A percentile compares a stretch with the other conserved stretches of the same genome.
Evolutionary conservation across 1,140 invertebrate species (phyloP).

Genomic region (Pygmarrhopalites habei): DNA sequence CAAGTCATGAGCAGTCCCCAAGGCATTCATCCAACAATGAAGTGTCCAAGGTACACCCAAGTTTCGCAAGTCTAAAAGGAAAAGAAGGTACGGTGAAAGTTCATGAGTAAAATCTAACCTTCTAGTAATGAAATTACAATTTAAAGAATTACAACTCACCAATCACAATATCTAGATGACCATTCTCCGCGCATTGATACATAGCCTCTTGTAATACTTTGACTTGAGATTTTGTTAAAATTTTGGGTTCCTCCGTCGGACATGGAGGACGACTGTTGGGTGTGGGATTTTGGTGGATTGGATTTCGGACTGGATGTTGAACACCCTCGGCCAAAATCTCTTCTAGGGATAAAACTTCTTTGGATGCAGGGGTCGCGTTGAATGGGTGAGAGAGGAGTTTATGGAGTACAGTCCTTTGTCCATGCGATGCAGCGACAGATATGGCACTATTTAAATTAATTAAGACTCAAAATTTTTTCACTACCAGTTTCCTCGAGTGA

Average conservation of each 20-base stretch:
- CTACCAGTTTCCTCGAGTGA: no score
- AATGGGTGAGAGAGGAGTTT: constrained; percentile 70
- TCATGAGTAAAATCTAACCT: no score
- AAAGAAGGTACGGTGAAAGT: no score
- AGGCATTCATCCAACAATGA: constrained; percentile 70
- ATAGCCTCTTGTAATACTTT: constrained; percentile 81
- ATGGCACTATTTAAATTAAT: constrained; percentile 56
- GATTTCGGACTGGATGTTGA: constrained; percentile 24
- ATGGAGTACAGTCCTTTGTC: constrained; percentile 65
- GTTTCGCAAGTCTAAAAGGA: constrained; percentile 68
- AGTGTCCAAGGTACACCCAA: constrained; percentile 69
- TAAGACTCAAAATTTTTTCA: constrained; percentile 3
- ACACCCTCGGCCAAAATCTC: constrained; percentile 80
- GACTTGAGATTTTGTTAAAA: constrained; percentile 67
- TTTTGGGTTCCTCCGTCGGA: constrained; percentile 45
- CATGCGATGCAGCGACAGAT: constrained; percentile 77
- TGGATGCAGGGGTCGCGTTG: constrained; percentile 53
- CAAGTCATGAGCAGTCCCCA: constrained; percentile 73
- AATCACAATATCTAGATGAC: constrained; percentile 82
- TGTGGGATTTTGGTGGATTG: constrained; percentile 8
- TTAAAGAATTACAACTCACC: no score
- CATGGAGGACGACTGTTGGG: constrained; percentile 40
- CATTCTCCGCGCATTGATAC: constrained; percentile 85
- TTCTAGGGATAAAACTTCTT: constrained; percentile 75
- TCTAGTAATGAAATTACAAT: no score